These are phyloP conservation scores for Meloidogyne exigua DNA, from an alignment of 1,140 invertebrate genomes.

Conservation along the genomic window DNA sequence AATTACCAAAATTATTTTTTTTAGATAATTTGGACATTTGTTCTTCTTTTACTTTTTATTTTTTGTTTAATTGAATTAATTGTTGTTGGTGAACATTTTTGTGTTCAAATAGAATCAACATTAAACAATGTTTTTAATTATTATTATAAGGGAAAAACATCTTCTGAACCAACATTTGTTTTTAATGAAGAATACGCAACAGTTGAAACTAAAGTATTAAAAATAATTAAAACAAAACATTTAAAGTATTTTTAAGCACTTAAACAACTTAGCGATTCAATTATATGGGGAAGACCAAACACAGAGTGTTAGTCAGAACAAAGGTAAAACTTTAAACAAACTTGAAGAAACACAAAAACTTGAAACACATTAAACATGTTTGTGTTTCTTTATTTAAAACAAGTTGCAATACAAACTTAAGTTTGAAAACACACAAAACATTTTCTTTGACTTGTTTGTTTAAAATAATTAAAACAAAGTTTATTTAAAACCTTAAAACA, in stretches of 20 bases:
- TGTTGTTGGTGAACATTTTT: conserved; percentile 3
- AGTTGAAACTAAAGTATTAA: background rate
- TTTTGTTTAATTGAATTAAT: conserved; percentile 34
- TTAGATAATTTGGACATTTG: conserved; percentile 42
- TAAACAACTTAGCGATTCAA: background rate
- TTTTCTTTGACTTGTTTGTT: background rate
- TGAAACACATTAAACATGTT: too few species aligned
- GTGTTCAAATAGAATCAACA: background rate
- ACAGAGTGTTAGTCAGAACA: conserved; percentile 11
- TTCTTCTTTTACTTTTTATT: conserved; percentile 35
- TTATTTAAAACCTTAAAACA: conserved; percentile 16
- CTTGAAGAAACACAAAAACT: too few species aligned
- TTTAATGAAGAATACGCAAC: background rate
- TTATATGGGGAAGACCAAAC: background rate
- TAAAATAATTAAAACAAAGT: conserved; percentile 9
- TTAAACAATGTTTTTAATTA: conserved; percentile 14
- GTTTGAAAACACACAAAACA: conserved; percentile 16
- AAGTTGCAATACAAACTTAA: too few species aligned
- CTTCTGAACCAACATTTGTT: conserved; percentile 17
- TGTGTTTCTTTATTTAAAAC: too few species aligned
- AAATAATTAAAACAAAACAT: background rate
- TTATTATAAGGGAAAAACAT: conserved; percentile 10
- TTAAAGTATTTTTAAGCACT: too few species aligned
- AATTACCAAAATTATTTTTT: conserved; percentile 18
- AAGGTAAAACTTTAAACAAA: too few species aligned